These are phyloP conservation scores for Anodontia alba DNA, from an alignment of 2,888 invertebrate species.

Conservation along the genomic window DNA sequence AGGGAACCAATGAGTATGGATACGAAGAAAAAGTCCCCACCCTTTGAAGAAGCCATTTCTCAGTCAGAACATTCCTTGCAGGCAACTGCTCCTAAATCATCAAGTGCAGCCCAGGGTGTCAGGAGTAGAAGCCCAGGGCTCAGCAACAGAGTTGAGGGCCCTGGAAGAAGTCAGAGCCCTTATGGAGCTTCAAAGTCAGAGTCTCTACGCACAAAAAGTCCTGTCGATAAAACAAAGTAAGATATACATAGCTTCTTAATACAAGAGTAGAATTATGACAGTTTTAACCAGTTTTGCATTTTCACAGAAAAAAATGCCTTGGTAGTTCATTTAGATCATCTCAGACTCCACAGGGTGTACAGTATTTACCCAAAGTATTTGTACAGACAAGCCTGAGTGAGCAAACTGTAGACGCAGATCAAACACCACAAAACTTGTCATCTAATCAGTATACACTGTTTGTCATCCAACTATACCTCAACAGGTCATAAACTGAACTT, in stretches of 20 bases:
- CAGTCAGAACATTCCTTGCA: conserved; percentile 45
- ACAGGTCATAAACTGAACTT: too few species aligned
- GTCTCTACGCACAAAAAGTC: conserved; percentile 56
- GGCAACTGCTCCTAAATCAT: conserved; percentile 38
- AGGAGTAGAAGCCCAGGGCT: conserved; percentile 23
- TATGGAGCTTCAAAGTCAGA: conserved; percentile 34
- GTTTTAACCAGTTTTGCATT: too few species aligned
- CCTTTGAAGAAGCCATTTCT: conserved; percentile 17
- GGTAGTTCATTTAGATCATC: too few species aligned
- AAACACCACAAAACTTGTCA: too few species aligned
- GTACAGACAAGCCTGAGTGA: too few species aligned
- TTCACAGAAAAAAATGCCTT: too few species aligned
- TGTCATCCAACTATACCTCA: too few species aligned
- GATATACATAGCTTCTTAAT: conserved; percentile 13
- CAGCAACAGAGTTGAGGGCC: conserved; percentile 13
- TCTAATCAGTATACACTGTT: too few species aligned
- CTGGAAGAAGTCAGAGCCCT: conserved; percentile 40
- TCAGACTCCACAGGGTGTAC: too few species aligned
- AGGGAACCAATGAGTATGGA: conserved; percentile 51
- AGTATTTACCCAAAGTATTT: too few species aligned
- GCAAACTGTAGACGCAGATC: too few species aligned
- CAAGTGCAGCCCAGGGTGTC: conserved; percentile 3
- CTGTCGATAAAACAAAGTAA: conserved; percentile 52
- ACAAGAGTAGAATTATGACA: too few species aligned
- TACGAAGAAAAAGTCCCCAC: conserved; percentile 31